These are phyloP conservation scores for Urocyon cinereoargenteus DNA, from an alignment of 2,797 vertebrate genomes.

Conservation along the genomic window DNA sequence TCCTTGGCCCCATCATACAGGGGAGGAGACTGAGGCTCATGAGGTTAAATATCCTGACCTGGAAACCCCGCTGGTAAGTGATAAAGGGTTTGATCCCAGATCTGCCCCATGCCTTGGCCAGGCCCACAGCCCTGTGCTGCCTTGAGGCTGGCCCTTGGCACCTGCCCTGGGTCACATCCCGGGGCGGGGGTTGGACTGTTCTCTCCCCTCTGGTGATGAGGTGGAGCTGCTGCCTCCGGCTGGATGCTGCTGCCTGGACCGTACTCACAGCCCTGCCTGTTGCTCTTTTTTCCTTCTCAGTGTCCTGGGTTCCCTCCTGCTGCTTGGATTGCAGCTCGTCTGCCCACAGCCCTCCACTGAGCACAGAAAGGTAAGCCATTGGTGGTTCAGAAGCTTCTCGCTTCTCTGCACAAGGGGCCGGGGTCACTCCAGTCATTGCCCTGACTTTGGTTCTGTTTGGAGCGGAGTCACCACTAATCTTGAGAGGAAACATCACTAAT, in stretches of 20 bases:
- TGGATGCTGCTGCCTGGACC: neutral
- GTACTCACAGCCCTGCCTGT: constrained; percentile 62
- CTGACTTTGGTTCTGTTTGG: neutral
- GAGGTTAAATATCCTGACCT: neutral
- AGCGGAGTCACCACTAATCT: neutral
- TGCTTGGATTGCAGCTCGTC: constrained; percentile 90
- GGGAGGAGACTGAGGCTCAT: neutral
- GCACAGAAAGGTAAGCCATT: constrained; percentile 94
- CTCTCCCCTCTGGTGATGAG: neutral
- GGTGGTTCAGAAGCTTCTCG: neutral
- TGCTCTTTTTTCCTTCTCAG: constrained; percentile 87
- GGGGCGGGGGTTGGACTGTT: rapidly evolving
- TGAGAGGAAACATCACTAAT: neutral
- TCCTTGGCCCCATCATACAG: neutral
- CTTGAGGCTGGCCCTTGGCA: neutral
- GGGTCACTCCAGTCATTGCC: neutral
- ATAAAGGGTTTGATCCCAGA: neutral
- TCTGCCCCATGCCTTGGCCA: neutral
- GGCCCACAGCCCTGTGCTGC: neutral
- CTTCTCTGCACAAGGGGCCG: neutral
- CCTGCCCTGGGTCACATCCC: neutral
- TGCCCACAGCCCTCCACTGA: constrained; percentile 90
- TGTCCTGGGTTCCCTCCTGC: constrained; percentile 89
- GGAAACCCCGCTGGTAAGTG: neutral
- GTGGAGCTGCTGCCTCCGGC: neutral